Base-by-base conservation (phyloP, 1,140 invertebrate species). In the Temnothorax longispinosus region DNA sequence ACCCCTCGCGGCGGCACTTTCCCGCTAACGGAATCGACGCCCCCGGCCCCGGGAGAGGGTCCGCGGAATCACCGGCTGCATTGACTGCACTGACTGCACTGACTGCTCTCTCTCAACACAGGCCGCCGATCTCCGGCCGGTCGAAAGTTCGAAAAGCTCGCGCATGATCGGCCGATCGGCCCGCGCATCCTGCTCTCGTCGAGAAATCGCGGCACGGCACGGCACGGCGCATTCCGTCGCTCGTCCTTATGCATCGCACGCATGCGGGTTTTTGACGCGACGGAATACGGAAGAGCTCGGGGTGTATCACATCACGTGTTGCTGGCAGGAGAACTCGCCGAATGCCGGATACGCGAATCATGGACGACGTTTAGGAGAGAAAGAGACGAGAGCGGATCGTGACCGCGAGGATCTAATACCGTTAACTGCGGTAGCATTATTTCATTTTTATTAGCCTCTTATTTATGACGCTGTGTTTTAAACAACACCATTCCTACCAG, bases 121-220 rank as follows among this genome's bases (percentile, higher is more conserved):
- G 44, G 52, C 41, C 88, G 78, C 69, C 78, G 81, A 74, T 88
- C 58, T 41, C 72, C 47, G 44, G 15, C 44, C 72, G 82, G 72
- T 60, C 60, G 44, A 27, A 78, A 62, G 67, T 89, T 64, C 56
- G 67, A 87, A 84, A 62, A 75, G 78, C 75, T 84, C 88, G 89
- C 89, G 89, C 89, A 90, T 77, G 71, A 74, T 87, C 84, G 56
- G n/a, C 75, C 72, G 64, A 90, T 90, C 85, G 88, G 85, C 89
- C 89, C 89, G 88, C 89, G 89, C 89, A 90, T 41, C 54, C 56
- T 21, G 54, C 41, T 75, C 69, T 60, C 69, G 13, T 27, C 54
- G 56, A 50, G 69, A 84, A 75, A 75, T 84, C 80, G 80, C 54
- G 52, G 44, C 35, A 69, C 64, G 65, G 5, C 71, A n/a, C 27